Percentiles rank a stretch among this genome's conserved stretches.
Conservation (phyloP, 2,888 invertebrate species). For the Eurytoma californica region DNA sequence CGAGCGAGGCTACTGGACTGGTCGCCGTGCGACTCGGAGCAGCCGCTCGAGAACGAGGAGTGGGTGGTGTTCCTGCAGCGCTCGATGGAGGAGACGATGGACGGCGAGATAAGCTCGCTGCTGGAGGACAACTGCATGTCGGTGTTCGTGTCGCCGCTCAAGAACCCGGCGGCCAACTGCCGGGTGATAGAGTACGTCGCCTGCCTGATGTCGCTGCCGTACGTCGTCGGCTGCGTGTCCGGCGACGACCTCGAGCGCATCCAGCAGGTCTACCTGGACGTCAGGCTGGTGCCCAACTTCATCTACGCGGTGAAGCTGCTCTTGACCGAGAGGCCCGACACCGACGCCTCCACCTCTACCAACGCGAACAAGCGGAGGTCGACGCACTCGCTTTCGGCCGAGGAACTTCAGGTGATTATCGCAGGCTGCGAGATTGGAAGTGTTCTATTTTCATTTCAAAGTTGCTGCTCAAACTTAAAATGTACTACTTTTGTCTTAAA, state of each 20-base stretch:
- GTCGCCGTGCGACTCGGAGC: constrained; percentile 68
- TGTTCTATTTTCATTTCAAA: too few species aligned
- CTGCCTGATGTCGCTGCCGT: constrained; percentile 80
- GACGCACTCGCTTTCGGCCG: constrained; percentile 76
- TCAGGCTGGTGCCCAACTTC: constrained; percentile 88
- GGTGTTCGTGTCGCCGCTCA: constrained; percentile 80
- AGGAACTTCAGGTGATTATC: constrained; percentile 77
- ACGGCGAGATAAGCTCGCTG: constrained; percentile 86
- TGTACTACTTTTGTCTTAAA: too few species aligned
- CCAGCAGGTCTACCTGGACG: constrained; percentile 84
- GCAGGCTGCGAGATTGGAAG: too few species aligned
- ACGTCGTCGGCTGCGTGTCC: constrained; percentile 74
- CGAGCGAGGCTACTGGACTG: constrained; percentile 64
- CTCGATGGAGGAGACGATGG: constrained; percentile 88
- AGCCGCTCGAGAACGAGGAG: constrained; percentile 88
- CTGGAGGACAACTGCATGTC: constrained; percentile 79
- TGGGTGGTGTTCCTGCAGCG: constrained; percentile 90
- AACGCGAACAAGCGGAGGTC: constrained; percentile 59
- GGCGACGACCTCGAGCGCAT: constrained; percentile 74
- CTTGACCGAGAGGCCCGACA: constrained; percentile 69
- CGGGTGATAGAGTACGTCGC: constrained; percentile 81
- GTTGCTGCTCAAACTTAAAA: too few species aligned
- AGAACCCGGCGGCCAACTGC: constrained; percentile 80
- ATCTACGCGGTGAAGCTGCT: constrained; percentile 86
- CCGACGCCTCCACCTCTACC: constrained; percentile 53